These are phyloP conservation scores for Sympetrum striolatum DNA, from an alignment of 2,888 invertebrate genomes.

Conservation along the genomic window DNA sequence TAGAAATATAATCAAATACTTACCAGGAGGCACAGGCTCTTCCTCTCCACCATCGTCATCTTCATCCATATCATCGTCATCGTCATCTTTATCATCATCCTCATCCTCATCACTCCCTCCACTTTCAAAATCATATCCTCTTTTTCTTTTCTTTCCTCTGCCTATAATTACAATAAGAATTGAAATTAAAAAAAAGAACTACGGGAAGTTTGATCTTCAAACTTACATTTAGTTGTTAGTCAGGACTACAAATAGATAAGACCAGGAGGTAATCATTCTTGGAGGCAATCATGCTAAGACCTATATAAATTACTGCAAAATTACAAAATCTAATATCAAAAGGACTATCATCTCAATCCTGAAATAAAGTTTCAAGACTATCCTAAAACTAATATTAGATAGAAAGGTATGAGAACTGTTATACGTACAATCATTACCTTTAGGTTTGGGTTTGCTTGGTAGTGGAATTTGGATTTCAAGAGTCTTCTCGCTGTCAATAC, in stretches of 20 bases:
- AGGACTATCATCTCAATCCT: no score
- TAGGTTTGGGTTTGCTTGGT: conserved; percentile 20
- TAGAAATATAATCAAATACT: not conserved
- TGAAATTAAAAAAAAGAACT: no score
- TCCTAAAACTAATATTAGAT: no score
- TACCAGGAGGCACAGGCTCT: conserved; percentile 56
- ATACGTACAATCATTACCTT: not conserved
- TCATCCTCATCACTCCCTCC: conserved; percentile 61
- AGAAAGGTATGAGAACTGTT: no score
- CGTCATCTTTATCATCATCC: conserved; percentile 45
- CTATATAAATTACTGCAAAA: no score
- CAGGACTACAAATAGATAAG: no score
- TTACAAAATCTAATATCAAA: no score
- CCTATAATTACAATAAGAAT: not conserved
- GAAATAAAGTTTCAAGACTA: no score
- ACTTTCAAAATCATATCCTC: conserved; percentile 59
- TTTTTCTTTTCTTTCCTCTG: conserved; percentile 62
- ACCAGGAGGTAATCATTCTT: no score
- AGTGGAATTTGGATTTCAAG: conserved; percentile 19
- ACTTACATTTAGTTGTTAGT: no score
- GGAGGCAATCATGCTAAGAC: no score
- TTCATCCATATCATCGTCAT: conserved; percentile 46
- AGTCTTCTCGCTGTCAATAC: not conserved
- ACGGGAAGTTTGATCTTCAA: no score
- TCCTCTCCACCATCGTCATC: conserved; percentile 47